phyloP scores from a whole-genome alignment of 2,797 vertebrate genomes.

The Vespertilio murinus region DNA sequence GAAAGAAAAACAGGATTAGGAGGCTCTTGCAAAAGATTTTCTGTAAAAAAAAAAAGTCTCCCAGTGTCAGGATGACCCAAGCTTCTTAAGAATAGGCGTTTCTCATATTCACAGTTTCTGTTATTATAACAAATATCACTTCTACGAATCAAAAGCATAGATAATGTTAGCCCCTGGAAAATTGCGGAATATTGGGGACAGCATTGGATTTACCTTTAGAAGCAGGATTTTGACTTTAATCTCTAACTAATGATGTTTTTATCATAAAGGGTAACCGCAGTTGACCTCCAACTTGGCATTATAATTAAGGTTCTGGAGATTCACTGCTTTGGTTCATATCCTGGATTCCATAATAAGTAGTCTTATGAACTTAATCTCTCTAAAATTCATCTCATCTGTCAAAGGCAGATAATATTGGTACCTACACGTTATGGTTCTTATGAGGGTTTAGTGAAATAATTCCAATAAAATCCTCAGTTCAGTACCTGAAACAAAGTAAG shows the following conservation, averaged over 20 bases:
- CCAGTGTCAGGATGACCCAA: background rate
- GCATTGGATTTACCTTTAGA: background rate
- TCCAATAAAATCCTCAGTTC: background rate
- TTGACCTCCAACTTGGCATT: background rate
- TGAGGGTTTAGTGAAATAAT: slow-evolving; percentile 44
- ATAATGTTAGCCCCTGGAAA: background rate
- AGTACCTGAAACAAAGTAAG: slow-evolving; percentile 24
- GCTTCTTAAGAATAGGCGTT: background rate
- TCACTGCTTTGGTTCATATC: background rate
- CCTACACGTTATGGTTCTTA: background rate
- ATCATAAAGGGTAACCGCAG: background rate
- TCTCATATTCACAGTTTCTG: background rate
- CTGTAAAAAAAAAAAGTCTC: background rate
- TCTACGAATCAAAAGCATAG: background rate
- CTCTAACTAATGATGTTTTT: slow-evolving; percentile 39
- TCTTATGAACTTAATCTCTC: slow-evolving; percentile 18
- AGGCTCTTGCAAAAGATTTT: background rate
- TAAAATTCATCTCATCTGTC: slow-evolving; percentile 12
- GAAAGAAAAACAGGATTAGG: too few relatives aligned
- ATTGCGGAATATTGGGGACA: background rate
- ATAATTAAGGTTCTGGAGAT: background rate
- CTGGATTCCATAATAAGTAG: background rate
- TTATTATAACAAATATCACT: background rate
- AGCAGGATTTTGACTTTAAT: slow-evolving; percentile 24
- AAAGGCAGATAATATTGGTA: background rate